A percentile compares a stretch with the other conserved stretches of the same genome.
These are phyloP conservation scores for Falco cherrug DNA, from an alignment of 2,797 vertebrate genomes.

Conservation along the genomic window DNA sequence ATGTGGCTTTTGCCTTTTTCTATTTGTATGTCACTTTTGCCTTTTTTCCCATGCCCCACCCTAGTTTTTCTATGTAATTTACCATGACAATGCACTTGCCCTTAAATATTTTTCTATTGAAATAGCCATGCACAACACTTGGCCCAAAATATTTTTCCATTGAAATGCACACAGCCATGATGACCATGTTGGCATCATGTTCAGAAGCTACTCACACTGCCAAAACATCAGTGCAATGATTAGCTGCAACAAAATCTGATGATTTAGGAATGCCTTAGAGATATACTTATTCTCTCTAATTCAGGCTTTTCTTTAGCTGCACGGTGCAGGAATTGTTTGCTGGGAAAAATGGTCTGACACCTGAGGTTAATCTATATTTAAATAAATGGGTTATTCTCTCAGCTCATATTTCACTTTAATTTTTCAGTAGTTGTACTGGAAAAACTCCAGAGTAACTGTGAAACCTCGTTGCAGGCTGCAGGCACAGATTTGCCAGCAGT, in stretches of 20 bases:
- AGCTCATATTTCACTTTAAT: constrained; percentile 3
- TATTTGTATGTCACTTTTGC: not conserved
- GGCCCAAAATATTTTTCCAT: constrained; percentile 28
- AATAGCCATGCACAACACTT: not conserved
- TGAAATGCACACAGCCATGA: not conserved
- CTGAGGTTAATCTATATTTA: constrained; percentile 37
- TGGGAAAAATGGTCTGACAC: not conserved
- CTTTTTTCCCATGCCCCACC: not conserved
- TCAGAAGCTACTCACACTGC: not conserved
- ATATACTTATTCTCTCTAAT: not conserved
- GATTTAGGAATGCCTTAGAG: constrained; percentile 12
- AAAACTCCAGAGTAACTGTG: constrained; percentile 18
- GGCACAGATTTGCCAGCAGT: not conserved
- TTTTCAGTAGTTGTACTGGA: constrained; percentile 45
- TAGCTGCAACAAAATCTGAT: not conserved
- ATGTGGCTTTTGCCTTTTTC: not conserved
- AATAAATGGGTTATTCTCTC: constrained; percentile 37
- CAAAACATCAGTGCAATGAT: not conserved
- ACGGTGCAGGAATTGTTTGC: not conserved
- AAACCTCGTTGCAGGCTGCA: not conserved
- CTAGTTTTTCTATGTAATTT: not conserved
- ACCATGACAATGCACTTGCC: not conserved
- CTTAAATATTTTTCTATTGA: constrained; percentile 40
- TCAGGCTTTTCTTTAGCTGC: constrained; percentile 11
- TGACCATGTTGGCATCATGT: constrained; percentile 7